Evolutionary conservation across 1,140 invertebrate genomes (phyloP).

Genomic region (Bilobella aurantiaca): DNA sequence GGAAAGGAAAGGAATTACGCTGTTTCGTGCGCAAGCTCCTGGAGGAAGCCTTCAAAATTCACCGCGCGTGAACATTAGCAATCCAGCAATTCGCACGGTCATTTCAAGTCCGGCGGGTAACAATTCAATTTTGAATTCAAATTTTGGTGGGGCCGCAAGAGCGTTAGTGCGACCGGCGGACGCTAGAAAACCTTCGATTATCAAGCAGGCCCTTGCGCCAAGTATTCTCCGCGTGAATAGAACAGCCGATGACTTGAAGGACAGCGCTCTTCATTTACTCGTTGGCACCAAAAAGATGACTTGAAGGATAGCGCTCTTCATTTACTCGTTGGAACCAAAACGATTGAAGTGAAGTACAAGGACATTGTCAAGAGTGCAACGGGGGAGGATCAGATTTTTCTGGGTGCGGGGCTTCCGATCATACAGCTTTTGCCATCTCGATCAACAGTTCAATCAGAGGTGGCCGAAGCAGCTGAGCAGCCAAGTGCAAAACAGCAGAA

Average conservation of each 20-base stretch:
- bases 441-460: background rate
- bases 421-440: background rate
- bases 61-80: background rate
- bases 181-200: slow-evolving; percentile 9
- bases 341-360: background rate
- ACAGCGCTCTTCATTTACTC: background rate
- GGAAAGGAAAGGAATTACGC: background rate
- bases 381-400: background rate
- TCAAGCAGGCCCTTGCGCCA: background rate
- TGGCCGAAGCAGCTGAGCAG: background rate
- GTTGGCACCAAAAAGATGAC: too few relatives aligned
- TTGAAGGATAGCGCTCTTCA: background rate
- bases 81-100: background rate
- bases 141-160: too few relatives aligned
- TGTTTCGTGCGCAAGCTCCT: background rate
- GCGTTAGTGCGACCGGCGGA: slow-evolving; percentile 9
- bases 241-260: background rate
- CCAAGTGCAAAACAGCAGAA: background rate
- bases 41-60: background rate
- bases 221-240: background rate
- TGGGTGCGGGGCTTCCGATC: background rate
- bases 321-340: background rate
- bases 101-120: background rate
- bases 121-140: too few relatives aligned
- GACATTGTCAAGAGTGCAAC: background rate